phyloP scores from a whole-genome alignment of 2,888 invertebrate species.

The Drosophila niveifrons region DNA sequence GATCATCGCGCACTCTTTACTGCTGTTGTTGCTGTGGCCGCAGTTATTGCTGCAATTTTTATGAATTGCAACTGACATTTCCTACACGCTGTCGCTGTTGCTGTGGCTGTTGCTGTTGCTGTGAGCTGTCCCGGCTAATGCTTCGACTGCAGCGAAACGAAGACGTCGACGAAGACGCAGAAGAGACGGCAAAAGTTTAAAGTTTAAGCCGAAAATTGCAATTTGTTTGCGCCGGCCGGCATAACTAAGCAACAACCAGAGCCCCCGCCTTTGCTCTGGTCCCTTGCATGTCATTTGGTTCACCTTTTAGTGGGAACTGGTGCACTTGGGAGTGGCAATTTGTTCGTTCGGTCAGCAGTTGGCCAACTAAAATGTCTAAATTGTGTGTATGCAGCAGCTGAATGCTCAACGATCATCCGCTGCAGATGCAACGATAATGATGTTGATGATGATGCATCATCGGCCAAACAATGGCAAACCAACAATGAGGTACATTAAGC shows the following conservation, averaged over 20 bases:
- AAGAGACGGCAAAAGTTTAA: slow-evolving; percentile 69
- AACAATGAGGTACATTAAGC: slow-evolving; percentile 27
- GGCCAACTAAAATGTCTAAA: slow-evolving; percentile 60
- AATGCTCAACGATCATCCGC: slow-evolving; percentile 8
- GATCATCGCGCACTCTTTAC: slow-evolving; percentile 58
- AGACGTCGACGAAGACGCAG: neutral
- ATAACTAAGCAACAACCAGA: slow-evolving; percentile 25
- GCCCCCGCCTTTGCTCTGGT: neutral
- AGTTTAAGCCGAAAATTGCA: slow-evolving; percentile 72
- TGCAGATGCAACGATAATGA: slow-evolving; percentile 17
- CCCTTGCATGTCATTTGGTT: slow-evolving; percentile 59
- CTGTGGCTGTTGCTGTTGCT: neutral
- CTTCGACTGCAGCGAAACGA: neutral
- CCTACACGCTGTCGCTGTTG: slow-evolving; percentile 68
- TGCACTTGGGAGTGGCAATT: slow-evolving; percentile 62
- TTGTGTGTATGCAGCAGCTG: slow-evolving; percentile 24
- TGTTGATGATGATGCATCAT: slow-evolving; percentile 6
- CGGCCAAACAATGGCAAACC: slow-evolving; percentile 40
- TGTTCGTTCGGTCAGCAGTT: slow-evolving; percentile 38
- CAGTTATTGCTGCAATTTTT: slow-evolving; percentile 79
- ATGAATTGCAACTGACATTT: slow-evolving; percentile 84
- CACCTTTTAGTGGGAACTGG: slow-evolving; percentile 68
- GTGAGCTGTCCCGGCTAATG: neutral
- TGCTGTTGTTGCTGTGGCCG: slow-evolving; percentile 35
- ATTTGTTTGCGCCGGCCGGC: slow-evolving; percentile 70